Base-by-base conservation (phyloP, 2,888 invertebrate genomes). In the Pseudococcus jackbeardsleyi region DNA sequence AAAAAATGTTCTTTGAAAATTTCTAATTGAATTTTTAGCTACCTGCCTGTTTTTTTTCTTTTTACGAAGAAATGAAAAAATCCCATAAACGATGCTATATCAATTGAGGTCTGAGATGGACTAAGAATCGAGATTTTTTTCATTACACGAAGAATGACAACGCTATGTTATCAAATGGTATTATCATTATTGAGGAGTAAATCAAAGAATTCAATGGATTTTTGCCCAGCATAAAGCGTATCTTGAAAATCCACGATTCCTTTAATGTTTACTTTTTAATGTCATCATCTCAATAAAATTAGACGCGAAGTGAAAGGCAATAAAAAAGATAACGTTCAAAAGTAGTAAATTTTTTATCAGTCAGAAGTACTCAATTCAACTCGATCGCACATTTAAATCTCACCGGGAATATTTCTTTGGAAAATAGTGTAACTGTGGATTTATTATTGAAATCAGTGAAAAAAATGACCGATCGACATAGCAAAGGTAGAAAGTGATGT, bases 211-310 rank as follows among this genome's bases (percentile, higher is more conserved):
- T 64, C 64, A 64, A 64, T 64, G 64, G 19, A 22, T 22, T 22
- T 64, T 64, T 15, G 26, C 26, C 26, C 26, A 11, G 64, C 11
- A 64, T 9, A 22, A 22, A 64, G 22, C 59, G n/a, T 59, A 59
- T 59, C 59, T 59, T 59, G 8, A 15, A n/a, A n/a, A 59, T 59
- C 59, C 59, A 59, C 59, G n/a, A 59, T 59, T 59, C 59, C 15
- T 59, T 59, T 59, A n/a, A 59, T 59, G 59, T n/a, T 59, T 59
- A n/a, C 19, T 59, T 59, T 48, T 59, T 59, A 59, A 59, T 59
- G 59, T 42, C 42, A 42, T 59, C 59, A 59, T 19, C 59, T 59
- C 59, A 17, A n/a, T 59, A 59, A 59, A 59, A 64, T 64, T 64
- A 22, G 22, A 64, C 42, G 42, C 6, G 22, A 64, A 64, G 22